Evolutionary conservation across 2,113 vertebrate species (phyloP), one percentile per base, ranked within the genome.

Genomic region (Stigmatopora argus): DNA sequence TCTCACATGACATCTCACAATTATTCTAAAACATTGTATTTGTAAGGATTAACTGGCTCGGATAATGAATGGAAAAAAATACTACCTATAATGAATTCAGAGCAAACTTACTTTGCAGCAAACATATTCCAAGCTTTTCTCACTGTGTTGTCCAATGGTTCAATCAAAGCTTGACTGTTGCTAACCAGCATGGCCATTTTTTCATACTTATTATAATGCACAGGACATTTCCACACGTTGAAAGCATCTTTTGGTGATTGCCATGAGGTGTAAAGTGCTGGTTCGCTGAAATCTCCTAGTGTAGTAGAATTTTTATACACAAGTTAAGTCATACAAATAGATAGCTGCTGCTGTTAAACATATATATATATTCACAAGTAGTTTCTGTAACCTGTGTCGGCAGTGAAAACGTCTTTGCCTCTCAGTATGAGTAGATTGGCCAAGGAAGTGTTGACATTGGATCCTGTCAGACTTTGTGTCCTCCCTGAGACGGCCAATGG

Each of bases 111-210:
- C 97, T 92, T 95, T 60, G 95, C 97, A 23, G 95, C 94, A 85
- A 99, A 98, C 97, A 98, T 98, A 69, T 94, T 96, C 97, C 97
- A 99, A 1, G 96, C 97, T 84, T 95, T 98, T 58, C 92, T 90
- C 74, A 98, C 93, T n/a, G 95, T 88, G 35, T n/a, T 74, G 65
- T 98, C 91, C 23, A 98, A 87, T 23, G 95, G 94, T 65, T 87
- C 90, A 70, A 98, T 87, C 74, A 98, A 88, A 76, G 92, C 90
- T 82, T 98, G 95, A 79, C 94, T 97, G 52, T 98, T 99, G 83
- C 94, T 98, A 86, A 98, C 92, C 85, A 99, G 70, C 1, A 93
- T 77, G 0, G 94, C 96, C 5, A 90, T 94, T 64, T 94, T 98
- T 45, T 98, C 95, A 0, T 98, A 98, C 62, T 92, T 94, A 75